Percentiles rank a stretch among this genome's conserved stretches.
phyloP scores from a whole-genome alignment of 2,888 invertebrate genomes.

The Zaprionus lineosus region DNA sequence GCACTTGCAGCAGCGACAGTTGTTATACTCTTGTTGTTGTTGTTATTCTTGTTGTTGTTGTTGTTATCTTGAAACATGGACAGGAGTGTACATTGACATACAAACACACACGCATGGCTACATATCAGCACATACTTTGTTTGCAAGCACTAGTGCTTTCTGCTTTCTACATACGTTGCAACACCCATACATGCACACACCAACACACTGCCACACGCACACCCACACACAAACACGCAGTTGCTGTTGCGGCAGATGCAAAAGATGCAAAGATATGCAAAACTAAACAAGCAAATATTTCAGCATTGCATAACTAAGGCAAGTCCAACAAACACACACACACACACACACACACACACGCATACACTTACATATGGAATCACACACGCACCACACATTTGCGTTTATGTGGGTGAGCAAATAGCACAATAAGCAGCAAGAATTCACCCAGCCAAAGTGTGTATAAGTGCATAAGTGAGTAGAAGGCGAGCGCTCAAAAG shows the following conservation, averaged over 20 bases:
- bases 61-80: conserved; percentile 37
- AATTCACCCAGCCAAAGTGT: conserved; percentile 30
- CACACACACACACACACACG: conserved; percentile 2
- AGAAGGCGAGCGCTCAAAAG: conserved; percentile 16
- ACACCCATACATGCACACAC: too few relatives aligned
- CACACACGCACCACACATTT: too few relatives aligned
- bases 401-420: conserved; percentile 14
- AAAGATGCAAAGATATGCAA: conserved; percentile 72
- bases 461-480: conserved; percentile 55
- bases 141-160: conserved; percentile 31
- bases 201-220: too few relatives aligned
- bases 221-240: conserved; percentile 14
- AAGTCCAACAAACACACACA: conserved; percentile 19
- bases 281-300: conserved; percentile 76
- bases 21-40: conserved; percentile 19
- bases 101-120: too few relatives aligned
- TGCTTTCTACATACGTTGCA: too few relatives aligned
- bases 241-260: conserved; percentile 55
- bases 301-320: conserved; percentile 69
- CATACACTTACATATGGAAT: background rate
- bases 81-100: conserved; percentile 12
- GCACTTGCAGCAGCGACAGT: too few relatives aligned
- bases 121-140: conserved; percentile 15
- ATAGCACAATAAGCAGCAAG: conserved; percentile 45
- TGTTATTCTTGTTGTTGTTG: conserved; percentile 19